Conservation (phyloP, 2,113 vertebrate genomes). For the Asarcornis scutulata region DNA sequence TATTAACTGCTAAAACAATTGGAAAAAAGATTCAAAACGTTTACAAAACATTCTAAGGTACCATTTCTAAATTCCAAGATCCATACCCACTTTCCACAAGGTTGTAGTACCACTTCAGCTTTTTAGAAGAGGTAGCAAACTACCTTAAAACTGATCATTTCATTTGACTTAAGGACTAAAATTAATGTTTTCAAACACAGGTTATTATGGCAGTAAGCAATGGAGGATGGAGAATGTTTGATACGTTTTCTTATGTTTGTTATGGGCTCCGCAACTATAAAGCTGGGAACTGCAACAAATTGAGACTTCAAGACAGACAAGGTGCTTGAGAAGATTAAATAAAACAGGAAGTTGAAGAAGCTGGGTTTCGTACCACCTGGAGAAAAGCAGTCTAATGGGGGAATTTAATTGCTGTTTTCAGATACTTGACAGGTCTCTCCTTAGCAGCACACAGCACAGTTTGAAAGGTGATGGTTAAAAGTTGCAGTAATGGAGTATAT, state of each 20-base stretch:
- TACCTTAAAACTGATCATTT: not conserved
- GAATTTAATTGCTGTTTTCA: not conserved
- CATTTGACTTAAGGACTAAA: not conserved
- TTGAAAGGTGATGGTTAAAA: not conserved
- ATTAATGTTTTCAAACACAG: not conserved
- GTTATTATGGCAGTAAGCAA: not conserved
- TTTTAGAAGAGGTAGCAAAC: not conserved
- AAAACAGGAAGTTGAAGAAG: not conserved
- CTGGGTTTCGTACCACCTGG: not conserved
- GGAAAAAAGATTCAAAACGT: not conserved
- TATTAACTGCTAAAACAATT: not conserved
- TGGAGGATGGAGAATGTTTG: not conserved
- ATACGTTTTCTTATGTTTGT: not conserved
- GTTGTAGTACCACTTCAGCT: not conserved
- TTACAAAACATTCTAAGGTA: not conserved
- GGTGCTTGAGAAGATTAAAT: not conserved
- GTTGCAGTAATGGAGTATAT: not conserved
- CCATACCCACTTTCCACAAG: not conserved
- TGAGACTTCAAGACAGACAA: not conserved
- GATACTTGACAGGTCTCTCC: not conserved
- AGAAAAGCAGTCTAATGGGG: not conserved
- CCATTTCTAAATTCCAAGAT: not conserved
- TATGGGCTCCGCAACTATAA: not conserved
- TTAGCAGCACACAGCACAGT: not conserved
- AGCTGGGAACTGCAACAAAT: not conserved